phyloP scores from a whole-genome alignment of 2,797 vertebrate species.

The Melanotaenia parkinsoni region DNA sequence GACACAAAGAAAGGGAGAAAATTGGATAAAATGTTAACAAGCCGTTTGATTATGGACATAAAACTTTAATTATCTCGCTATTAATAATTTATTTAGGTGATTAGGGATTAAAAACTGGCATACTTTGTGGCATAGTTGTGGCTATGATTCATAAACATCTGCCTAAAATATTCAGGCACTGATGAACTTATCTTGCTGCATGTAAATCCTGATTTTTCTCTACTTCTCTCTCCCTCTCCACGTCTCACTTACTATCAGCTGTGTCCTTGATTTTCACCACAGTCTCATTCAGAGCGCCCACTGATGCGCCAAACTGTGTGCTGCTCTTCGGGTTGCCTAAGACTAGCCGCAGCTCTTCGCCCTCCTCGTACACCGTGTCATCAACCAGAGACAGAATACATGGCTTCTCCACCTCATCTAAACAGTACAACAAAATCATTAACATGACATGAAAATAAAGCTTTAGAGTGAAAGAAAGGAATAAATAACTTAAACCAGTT shows the following conservation, averaged over 20 bases:
- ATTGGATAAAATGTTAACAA: background rate
- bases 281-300: constrained; percentile 90
- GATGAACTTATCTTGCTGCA: background rate
- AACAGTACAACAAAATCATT: constrained; percentile 13
- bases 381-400: constrained; percentile 88
- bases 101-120: background rate
- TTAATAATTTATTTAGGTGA: background rate
- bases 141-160: background rate
- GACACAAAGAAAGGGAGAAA: constrained; percentile 1
- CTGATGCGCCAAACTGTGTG: constrained; percentile 88
- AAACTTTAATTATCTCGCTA: background rate
- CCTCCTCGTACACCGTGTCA: constrained; percentile 88
- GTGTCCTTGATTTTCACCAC: constrained; percentile 90
- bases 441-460: constrained; percentile 21
- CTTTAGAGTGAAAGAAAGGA: constrained; percentile 15
- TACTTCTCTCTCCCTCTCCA: background rate
- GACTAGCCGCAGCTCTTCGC: constrained; percentile 91
- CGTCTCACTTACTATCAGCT: constrained; percentile 88
- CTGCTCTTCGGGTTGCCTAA: constrained; percentile 88
- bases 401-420: constrained; percentile 90
- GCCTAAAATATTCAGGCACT: background rate
- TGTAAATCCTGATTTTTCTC: background rate
- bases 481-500: constrained; percentile 1
- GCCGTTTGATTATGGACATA: background rate
- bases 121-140: background rate